Conservation (phyloP, 2,113 vertebrate species). For the Eublepharis macularius region DNA sequence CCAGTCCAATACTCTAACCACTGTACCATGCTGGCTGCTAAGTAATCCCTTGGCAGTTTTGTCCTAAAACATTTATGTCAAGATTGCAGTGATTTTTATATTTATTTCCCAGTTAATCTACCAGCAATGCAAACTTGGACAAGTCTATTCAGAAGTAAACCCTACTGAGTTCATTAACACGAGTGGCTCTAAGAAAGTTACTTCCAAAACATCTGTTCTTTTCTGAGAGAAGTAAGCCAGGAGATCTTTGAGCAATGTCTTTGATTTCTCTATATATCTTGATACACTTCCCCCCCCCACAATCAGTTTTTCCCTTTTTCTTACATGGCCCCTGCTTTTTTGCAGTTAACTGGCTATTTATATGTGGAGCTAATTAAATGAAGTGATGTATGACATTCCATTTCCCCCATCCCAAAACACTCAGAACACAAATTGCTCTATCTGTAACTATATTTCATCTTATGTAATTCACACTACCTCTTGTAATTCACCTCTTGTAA, state of each 20-base stretch:
- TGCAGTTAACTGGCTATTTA: background rate
- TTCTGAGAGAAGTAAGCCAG: background rate
- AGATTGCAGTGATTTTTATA: background rate
- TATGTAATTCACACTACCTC: background rate
- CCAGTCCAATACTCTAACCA: no score
- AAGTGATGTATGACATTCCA: slow-evolving; percentile 2
- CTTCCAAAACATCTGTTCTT: no score
- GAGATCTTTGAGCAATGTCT: background rate
- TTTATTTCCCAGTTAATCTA: background rate
- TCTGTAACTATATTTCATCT: background rate
- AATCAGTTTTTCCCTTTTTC: no score
- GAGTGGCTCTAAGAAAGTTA: background rate
- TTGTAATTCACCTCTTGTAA: slow-evolving; percentile 3
- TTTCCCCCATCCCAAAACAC: background rate
- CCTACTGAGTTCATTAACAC: no score
- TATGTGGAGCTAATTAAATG: slow-evolving; percentile 1
- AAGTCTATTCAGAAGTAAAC: no score
- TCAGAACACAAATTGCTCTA: background rate
- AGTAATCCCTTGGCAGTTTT: background rate
- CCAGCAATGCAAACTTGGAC: no score
- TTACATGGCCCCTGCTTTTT: background rate
- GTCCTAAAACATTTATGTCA: background rate
- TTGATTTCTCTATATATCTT: background rate
- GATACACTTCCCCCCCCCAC: no score
- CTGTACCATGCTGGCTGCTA: no score